A percentile compares a stretch with the other conserved stretches of the same genome.
Conservation (phyloP, 2,888 invertebrate genomes). For the Drosophila parthenogenetica region DNA sequence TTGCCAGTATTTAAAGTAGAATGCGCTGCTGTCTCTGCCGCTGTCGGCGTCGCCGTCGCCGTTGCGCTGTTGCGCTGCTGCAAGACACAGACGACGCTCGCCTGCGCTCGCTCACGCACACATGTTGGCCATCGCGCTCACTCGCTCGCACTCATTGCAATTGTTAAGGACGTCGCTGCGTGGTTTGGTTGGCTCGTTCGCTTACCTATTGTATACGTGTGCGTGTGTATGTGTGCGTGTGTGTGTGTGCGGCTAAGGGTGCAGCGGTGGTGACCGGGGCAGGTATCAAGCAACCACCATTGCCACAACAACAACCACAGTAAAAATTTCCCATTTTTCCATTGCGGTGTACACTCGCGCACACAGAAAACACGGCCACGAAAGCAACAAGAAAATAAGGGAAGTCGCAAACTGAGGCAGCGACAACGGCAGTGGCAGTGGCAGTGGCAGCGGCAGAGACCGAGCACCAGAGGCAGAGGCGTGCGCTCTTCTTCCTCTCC, state of each 20-base stretch:
- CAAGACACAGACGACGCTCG: constrained; percentile 22
- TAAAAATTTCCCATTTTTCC: constrained; percentile 85
- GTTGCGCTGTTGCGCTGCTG: constrained; percentile 44
- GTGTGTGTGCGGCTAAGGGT: constrained; percentile 70
- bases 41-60: constrained; percentile 43
- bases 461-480: constrained; percentile 45
- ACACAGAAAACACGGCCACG: constrained; percentile 52
- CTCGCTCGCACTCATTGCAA: constrained; percentile 50
- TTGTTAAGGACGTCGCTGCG: constrained; percentile 64
- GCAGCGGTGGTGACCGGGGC: constrained; percentile 67
- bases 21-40: constrained; percentile 62
- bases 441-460: constrained; percentile 24
- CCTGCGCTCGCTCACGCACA: constrained; percentile 35
- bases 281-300: constrained; percentile 84
- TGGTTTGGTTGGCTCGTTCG: constrained; percentile 78
- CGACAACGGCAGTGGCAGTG: constrained; percentile 33
- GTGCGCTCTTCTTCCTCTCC: constrained; percentile 41
- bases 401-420: constrained; percentile 43
- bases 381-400: constrained; percentile 56
- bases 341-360: constrained; percentile 80
- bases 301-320: constrained; percentile 85
- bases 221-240: constrained; percentile 24
- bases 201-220: constrained; percentile 57
- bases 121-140: background rate
- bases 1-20: constrained; percentile 85